Evolutionary conservation across 2,113 vertebrate genomes (phyloP), one percentile per base, ranked within the genome.

Genomic region (Syngnathus scovelli): DNA sequence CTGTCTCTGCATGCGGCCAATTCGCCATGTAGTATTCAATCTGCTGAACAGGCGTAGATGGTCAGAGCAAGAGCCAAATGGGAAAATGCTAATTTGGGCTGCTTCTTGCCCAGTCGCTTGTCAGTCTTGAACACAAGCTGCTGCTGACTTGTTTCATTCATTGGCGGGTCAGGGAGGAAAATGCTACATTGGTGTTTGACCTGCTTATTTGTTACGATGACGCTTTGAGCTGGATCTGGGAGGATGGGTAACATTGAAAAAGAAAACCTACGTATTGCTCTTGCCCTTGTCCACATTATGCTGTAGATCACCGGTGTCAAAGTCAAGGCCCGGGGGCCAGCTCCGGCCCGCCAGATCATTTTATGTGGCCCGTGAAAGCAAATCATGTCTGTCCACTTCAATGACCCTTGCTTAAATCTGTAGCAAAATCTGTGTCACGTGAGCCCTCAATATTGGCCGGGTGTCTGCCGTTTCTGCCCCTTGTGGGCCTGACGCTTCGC

Each of bases 231-330:
- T 46, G 54, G 67, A 51, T 63, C 36, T 59, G 19, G 39, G 8
- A 55, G 11, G 13, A 61, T 21, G 37, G 21, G 9, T 41, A 10
- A 21, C 59, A 61, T 61, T 61, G 39, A 44, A 10, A 38, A 19
- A 41, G 41, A 43, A 41, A 21, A 41, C 19, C 15, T 44, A 8
- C 21, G 27, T 41, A 9, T 3, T 41, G 58, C 65, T 74, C 64
- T 77, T 18, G 18, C 71, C 70, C 55, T 74, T 74, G 76, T 75
- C 74, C 85, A 87, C 83, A 83, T 83, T 81, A 81, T 85, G 82
- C 79, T 12, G 81, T 82, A 85, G 85, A 33, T 33, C 27, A 33
- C 3, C 27, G 27, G 27, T 33, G 27, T 33, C 27, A 33, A 33
- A 33, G 27, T 33, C 27, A 33, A 33, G 27, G 27, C 27, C 27